Percentiles rank a stretch among this genome's conserved stretches.
phyloP scores from a whole-genome alignment of 2,113 vertebrate genomes.

The Naja naja region DNA sequence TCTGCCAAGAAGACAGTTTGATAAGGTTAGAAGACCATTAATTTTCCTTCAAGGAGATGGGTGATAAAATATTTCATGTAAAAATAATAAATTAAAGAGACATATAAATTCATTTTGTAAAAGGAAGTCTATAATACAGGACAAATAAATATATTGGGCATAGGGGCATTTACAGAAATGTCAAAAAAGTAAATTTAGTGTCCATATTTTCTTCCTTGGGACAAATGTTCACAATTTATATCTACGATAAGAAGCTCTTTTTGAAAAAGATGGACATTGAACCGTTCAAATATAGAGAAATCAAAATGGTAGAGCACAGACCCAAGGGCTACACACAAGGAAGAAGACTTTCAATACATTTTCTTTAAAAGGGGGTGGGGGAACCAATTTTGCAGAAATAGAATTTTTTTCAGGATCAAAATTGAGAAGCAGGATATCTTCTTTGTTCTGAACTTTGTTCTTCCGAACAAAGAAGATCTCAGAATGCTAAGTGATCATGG shows the following conservation, averaged over 20 bases:
- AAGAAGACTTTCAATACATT: neutral
- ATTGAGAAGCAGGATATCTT: neutral
- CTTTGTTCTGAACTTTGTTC: neutral
- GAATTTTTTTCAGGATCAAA: neutral
- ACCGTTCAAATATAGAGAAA: neutral
- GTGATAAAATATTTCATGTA: neutral
- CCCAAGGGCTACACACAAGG: neutral
- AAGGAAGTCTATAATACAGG: neutral
- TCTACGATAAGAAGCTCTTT: neutral
- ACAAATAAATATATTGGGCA: neutral
- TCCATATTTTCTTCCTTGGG: neutral
- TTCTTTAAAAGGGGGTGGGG: rapidly evolving
- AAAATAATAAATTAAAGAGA: neutral
- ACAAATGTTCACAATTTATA: neutral
- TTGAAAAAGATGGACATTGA: neutral
- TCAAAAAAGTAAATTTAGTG: neutral
- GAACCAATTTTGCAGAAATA: neutral
- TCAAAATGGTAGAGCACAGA: neutral
- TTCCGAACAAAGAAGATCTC: neutral
- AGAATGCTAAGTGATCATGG: neutral
- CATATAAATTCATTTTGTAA: neutral
- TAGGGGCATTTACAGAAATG: neutral
- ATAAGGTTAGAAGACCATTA: neutral
- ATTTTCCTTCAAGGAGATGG: neutral
- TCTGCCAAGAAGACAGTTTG: neutral